Evolutionary conservation across 2,888 invertebrate genomes (phyloP).

Genomic region (Drosophila koepferae): DNA sequence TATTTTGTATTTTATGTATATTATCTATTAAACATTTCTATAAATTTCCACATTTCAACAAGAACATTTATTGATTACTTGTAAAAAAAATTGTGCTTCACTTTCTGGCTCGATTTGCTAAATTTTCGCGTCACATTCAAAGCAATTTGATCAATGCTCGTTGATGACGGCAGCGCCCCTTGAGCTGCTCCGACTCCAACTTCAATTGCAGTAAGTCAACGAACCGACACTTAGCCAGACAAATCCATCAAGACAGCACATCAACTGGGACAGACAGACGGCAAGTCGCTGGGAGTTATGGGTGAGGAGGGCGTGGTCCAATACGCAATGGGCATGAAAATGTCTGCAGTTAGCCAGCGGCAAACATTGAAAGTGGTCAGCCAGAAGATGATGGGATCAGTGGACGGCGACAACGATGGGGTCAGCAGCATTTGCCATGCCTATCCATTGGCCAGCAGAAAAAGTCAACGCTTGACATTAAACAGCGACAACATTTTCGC

Average conservation of each 20-base stretch:
- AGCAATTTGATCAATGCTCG: conserved; percentile 4
- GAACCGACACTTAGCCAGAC: conserved; percentile 69
- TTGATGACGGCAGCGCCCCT: conserved; percentile 6
- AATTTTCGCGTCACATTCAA: neutral
- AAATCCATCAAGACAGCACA: conserved; percentile 74
- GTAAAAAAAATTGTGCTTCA: neutral
- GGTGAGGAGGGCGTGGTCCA: conserved; percentile 13
- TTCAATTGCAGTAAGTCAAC: conserved; percentile 45
- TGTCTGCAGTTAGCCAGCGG: conserved; percentile 62
- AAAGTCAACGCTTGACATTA: conserved; percentile 74
- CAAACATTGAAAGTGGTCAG: conserved; percentile 51
- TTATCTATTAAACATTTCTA: neutral
- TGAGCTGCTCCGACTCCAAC: conserved; percentile 4
- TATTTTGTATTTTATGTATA: too few relatives aligned
- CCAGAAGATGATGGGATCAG: conserved; percentile 25
- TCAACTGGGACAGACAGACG: conserved; percentile 33
- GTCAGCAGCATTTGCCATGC: conserved; percentile 27
- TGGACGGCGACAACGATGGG: conserved; percentile 3
- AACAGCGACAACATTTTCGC: conserved; percentile 80
- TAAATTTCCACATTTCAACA: neutral
- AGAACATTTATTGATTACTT: neutral
- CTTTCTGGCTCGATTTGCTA: neutral
- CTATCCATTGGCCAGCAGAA: conserved; percentile 26
- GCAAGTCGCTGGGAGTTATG: neutral
- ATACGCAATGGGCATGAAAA: conserved; percentile 67